Evolutionary conservation across 2,888 invertebrate genomes (phyloP).

Genomic region (Pollenia labialis): DNA sequence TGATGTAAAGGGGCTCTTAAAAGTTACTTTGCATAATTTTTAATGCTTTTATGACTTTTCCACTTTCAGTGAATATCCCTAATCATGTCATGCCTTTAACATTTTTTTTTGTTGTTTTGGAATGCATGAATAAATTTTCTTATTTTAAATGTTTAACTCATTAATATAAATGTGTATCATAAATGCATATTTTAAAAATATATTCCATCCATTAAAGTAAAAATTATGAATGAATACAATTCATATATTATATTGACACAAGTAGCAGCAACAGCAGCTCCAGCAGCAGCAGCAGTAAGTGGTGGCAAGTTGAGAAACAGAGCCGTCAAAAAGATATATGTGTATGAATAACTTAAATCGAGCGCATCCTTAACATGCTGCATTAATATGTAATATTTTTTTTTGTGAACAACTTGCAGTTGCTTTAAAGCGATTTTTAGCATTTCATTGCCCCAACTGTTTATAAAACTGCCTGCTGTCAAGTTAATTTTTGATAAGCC

Average conservation of each 20-base stretch:
- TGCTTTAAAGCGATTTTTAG: slow-evolving; percentile 15
- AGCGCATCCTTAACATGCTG: slow-evolving; percentile 73
- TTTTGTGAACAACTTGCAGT: neutral
- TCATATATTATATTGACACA: slow-evolving; percentile 66
- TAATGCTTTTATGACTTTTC: neutral
- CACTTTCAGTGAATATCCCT: slow-evolving; percentile 15
- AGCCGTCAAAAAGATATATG: slow-evolving; percentile 77
- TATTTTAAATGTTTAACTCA: slow-evolving; percentile 61
- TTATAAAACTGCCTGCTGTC: slow-evolving; percentile 73
- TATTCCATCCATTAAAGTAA: slow-evolving; percentile 16
- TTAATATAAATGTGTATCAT: slow-evolving; percentile 59
- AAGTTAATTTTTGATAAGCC: slow-evolving; percentile 76
- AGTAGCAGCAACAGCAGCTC: slow-evolving; percentile 25
- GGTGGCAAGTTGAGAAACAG: slow-evolving; percentile 65
- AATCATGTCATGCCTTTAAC: slow-evolving; percentile 20
- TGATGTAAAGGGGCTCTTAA: neutral
- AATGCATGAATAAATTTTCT: slow-evolving; percentile 62
- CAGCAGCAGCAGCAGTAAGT: neutral
- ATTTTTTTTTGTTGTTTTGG: neutral
- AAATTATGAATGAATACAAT: slow-evolving; percentile 65
- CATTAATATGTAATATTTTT: slow-evolving; percentile 62
- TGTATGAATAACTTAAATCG: slow-evolving; percentile 76
- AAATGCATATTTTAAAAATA: slow-evolving; percentile 58
- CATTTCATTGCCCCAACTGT: slow-evolving; percentile 62
- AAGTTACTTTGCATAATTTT: neutral